These are phyloP conservation scores for Tympanuchus pallidicinctus DNA, from an alignment of 2,113 vertebrate species.

Conservation along the genomic window DNA sequence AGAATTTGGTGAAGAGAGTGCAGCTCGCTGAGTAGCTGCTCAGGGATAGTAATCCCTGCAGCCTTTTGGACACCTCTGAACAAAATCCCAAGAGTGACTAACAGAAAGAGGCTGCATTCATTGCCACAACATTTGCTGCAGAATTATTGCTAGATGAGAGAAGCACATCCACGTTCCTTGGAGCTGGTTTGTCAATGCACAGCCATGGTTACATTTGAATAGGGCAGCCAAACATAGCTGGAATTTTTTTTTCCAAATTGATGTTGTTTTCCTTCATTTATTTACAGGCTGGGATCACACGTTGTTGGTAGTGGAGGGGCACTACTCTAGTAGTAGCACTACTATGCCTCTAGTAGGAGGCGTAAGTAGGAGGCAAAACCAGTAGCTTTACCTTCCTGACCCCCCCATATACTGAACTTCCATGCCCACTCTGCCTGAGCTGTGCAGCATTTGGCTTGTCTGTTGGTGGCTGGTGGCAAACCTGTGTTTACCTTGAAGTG, in stretches of 20 bases:
- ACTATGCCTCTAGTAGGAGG: background rate
- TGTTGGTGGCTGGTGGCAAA: background rate
- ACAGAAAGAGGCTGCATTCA: background rate
- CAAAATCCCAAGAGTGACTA: background rate
- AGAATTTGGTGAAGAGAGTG: background rate
- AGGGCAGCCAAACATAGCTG: background rate
- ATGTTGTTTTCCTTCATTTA: background rate
- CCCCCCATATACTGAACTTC: background rate
- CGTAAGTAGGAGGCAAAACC: background rate
- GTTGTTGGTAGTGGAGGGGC: fast-evolving
- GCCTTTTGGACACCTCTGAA: background rate
- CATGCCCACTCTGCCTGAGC: fast-evolving
- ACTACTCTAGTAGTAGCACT: background rate
- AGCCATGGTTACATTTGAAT: background rate
- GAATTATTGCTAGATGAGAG: background rate
- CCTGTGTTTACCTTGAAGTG: background rate
- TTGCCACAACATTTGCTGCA: background rate
- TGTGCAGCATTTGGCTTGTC: background rate
- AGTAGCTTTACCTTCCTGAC: background rate
- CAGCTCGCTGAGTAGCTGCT: background rate
- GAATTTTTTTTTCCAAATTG: background rate
- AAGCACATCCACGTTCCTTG: background rate
- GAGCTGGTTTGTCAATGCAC: background rate
- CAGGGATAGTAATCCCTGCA: background rate
- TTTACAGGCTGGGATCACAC: background rate